These are phyloP conservation scores for Xiphydria camelus DNA, from an alignment of 2,888 invertebrate species.

Conservation along the genomic window DNA sequence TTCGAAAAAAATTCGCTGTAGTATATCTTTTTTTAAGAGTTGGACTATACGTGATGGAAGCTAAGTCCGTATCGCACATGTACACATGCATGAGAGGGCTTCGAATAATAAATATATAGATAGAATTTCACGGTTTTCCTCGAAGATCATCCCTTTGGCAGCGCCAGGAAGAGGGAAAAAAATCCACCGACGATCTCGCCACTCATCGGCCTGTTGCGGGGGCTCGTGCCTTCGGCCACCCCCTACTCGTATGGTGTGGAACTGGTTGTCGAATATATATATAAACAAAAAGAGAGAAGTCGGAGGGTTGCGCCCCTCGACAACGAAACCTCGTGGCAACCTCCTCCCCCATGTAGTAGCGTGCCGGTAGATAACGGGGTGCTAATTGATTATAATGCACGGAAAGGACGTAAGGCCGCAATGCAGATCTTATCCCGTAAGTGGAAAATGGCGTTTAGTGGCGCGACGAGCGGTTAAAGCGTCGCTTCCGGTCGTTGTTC, in stretches of 20 bases:
- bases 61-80: too few relatives aligned
- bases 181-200: constrained; percentile 37
- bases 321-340: constrained; percentile 16
- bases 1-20: too few relatives aligned
- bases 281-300: constrained; percentile 17
- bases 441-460: constrained; percentile 13
- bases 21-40: too few relatives aligned
- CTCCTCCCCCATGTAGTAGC: constrained; percentile 29
- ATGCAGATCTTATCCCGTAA: constrained; percentile 22
- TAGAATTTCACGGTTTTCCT: too few relatives aligned
- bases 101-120: too few relatives aligned
- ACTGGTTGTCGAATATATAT: constrained; percentile 8
- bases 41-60: too few relatives aligned
- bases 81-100: too few relatives aligned
- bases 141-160: too few relatives aligned
- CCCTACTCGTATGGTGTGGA: too few relatives aligned
- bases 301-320: constrained; percentile 32
- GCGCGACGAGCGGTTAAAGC: constrained; percentile 10
- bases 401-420: constrained; percentile 30
- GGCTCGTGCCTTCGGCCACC: too few relatives aligned
- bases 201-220: constrained; percentile 56
- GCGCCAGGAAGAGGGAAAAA: constrained; percentile 18
- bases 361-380: constrained; percentile 50
- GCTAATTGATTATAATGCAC: constrained; percentile 57
- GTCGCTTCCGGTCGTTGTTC: constrained; percentile 24